These are phyloP conservation scores for Elaeidobius kamerunicus DNA, from an alignment of 2,888 invertebrate genomes.

Conservation along the genomic window DNA sequence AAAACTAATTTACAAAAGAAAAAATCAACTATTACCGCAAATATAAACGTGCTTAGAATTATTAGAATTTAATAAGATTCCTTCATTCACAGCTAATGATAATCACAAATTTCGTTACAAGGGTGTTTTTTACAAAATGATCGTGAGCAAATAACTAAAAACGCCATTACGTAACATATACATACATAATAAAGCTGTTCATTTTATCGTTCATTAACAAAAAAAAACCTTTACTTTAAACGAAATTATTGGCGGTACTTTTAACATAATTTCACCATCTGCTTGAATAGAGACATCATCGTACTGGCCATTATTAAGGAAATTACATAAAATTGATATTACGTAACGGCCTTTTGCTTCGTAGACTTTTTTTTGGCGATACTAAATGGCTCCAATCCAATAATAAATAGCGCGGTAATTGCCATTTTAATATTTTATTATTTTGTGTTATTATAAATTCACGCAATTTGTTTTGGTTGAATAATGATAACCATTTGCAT, in stretches of 20 bases:
- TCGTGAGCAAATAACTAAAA: no score
- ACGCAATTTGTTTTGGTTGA: slow-evolving; percentile 4
- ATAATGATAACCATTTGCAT: slow-evolving; percentile 3
- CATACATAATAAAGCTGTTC: no score
- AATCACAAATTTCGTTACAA: no score
- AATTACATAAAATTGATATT: slow-evolving; percentile 5
- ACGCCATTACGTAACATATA: no score
- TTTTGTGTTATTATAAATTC: slow-evolving; percentile 7
- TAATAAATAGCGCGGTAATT: background rate
- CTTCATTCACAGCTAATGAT: no score
- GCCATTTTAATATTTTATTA: slow-evolving; percentile 8
- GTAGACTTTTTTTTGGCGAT: background rate
- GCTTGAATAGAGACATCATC: background rate
- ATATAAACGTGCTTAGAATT: no score
- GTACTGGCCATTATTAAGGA: background rate
- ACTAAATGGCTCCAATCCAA: background rate
- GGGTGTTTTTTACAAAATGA: no score
- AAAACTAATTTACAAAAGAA: no score
- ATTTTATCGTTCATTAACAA: no score
- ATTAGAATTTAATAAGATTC: no score
- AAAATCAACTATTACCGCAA: no score
- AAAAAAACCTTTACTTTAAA: no score
- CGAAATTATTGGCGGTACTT: background rate
- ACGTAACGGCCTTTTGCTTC: slow-evolving; percentile 1
- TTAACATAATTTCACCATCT: slow-evolving; percentile 3